Conservation (phyloP, 2,797 vertebrate species). For the Anguilla pacifica region DNA sequence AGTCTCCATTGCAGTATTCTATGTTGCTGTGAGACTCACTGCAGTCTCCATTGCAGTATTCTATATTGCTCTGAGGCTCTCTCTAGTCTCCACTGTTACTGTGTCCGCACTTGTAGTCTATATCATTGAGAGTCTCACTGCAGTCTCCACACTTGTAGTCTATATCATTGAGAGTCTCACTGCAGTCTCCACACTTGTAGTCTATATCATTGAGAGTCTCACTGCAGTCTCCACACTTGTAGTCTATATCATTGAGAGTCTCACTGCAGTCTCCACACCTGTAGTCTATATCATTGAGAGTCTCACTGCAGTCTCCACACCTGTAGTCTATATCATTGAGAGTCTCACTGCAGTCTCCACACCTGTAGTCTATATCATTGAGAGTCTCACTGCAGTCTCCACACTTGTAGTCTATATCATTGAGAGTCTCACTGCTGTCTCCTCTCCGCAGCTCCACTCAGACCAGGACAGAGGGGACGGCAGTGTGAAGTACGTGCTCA, state of each 20-base stretch:
- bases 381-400: too few relatives aligned
- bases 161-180: not conserved
- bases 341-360: not conserved
- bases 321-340: not conserved
- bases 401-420: too few relatives aligned
- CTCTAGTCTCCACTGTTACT: too few relatives aligned
- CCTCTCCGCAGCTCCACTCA: constrained; percentile 83
- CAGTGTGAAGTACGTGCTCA: constrained; percentile 88
- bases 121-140: not conserved
- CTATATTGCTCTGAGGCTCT: not conserved
- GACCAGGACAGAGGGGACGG: constrained; percentile 89
- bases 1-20: not conserved
- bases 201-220: not conserved
- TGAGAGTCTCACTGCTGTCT: not conserved
- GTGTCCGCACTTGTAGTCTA: not conserved
- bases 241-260: not conserved
- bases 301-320: not conserved
- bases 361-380: too few relatives aligned
- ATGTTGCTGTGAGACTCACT: not conserved
- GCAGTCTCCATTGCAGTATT: not conserved
- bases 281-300: not conserved
- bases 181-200: not conserved
- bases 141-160: not conserved
- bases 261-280: not conserved
- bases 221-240: too few relatives aligned